Evolutionary conservation across 2,113 vertebrate genomes (phyloP), one percentile per base, ranked within the genome.

Genomic region (Ctenodactylus gundi): DNA sequence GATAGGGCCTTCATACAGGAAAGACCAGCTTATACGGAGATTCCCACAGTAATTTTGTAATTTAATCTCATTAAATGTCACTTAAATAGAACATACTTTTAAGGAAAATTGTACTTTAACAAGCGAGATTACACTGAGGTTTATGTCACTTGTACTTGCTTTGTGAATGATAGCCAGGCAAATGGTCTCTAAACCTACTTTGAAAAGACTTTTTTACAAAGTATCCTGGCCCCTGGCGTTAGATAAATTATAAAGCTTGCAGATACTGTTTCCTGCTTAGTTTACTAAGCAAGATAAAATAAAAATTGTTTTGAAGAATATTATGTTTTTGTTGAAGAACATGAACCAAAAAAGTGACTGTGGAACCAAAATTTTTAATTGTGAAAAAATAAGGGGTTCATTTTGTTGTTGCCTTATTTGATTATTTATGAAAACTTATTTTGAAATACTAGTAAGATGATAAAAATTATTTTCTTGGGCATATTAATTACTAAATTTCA

Each of bases 21-120:
- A 70, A 89, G 39, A 93, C 7, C 10, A 70, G 62, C 29, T 91
- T 87, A 82, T 65, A 92, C 85, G 88, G 46, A 92, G 17, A 81
- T 95, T 94, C 46, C 92, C 88, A 57, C 0, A 39, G 36, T 20
- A 94, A 62, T 87, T 93, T 94, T 90, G 4, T 84, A 93, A 84
- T 77, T 60, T 91, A 89, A 84, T 34, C 12, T 41, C 34, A 80
- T 55, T 76, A 86, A 76, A 75, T 84, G 14, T 78, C 70, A 86
- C 44, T 4, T 90, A 89, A 86, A 23, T 39, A 51, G 7, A 44
- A 80, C 58, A 86, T 0, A 41, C 6, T 70, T 94, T 93, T 36
- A 82, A 18, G 88, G 51, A 94, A 76, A 60, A 91, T 85, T 78
- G 31, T 53, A 85, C 51, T 94, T 87, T 72, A 90, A 46, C 41